phyloP scores from a whole-genome alignment of 2,888 invertebrate genomes.

The Scaptomyza flava region DNA sequence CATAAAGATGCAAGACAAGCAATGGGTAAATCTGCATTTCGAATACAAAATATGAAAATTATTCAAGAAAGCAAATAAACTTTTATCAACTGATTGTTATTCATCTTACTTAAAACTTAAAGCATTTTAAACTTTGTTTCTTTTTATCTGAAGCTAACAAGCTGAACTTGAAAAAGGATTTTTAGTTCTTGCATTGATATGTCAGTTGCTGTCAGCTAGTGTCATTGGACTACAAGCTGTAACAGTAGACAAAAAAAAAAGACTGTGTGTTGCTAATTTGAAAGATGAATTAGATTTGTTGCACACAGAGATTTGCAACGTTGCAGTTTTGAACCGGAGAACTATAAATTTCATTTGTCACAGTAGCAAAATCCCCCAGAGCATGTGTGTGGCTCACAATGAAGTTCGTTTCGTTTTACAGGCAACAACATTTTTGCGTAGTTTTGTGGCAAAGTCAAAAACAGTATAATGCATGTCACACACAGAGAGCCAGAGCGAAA shows the following conservation, averaged over 20 bases:
- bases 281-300: constrained; percentile 74
- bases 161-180: background rate
- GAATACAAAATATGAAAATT: no score
- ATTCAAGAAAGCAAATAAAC: background rate
- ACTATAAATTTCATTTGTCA: constrained; percentile 78
- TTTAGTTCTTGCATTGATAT: background rate
- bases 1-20: no score
- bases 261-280: constrained; percentile 65
- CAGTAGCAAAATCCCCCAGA: constrained; percentile 60
- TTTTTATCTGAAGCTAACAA: background rate
- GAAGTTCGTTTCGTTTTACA: constrained; percentile 62
- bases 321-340: constrained; percentile 65
- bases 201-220: constrained; percentile 11
- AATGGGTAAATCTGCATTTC: no score
- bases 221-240: constrained; percentile 30
- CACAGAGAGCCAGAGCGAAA: constrained; percentile 44
- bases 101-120: background rate
- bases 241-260: constrained; percentile 25
- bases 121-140: background rate
- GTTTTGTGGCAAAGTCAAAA: constrained; percentile 76
- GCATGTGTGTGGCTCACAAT: constrained; percentile 62
- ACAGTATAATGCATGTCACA: constrained; percentile 75
- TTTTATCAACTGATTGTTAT: background rate
- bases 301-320: constrained; percentile 64
- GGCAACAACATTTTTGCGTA: constrained; percentile 67